Evolutionary conservation across 2,113 vertebrate genomes (phyloP).

Genomic region (Brachypodius melanocephalos): DNA sequence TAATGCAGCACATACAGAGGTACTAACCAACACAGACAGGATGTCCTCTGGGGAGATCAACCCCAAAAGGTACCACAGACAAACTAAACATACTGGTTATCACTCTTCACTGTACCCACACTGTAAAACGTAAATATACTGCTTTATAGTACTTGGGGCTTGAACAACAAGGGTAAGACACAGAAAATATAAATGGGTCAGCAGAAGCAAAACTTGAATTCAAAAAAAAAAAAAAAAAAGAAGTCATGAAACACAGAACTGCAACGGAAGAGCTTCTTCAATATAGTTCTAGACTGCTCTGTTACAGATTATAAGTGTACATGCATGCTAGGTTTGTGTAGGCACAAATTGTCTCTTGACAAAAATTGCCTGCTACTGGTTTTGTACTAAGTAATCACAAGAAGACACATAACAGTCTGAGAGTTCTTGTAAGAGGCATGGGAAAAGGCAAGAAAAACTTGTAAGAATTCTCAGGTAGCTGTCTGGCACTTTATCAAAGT

Average conservation of each 20-base stretch:
- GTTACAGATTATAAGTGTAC: neutral
- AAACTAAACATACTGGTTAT: neutral
- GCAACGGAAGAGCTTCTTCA: neutral
- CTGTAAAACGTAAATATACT: neutral
- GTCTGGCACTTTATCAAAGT: neutral
- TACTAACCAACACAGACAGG: neutral
- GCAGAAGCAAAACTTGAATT: neutral
- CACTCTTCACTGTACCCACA: neutral
- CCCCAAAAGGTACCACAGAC: neutral
- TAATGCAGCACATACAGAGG: neutral
- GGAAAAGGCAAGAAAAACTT: neutral
- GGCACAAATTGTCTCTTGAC: neutral
- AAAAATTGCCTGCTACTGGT: neutral
- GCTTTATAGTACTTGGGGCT: neutral
- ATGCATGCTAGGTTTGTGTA: neutral
- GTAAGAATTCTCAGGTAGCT: neutral
- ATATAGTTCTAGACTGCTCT: neutral
- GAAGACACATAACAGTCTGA: neutral
- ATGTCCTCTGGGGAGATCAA: neutral
- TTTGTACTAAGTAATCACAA: neutral
- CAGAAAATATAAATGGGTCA: neutral
- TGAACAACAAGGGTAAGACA: neutral
- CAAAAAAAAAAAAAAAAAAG: neutral
- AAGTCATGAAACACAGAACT: neutral
- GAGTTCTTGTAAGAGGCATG: neutral